Evolutionary conservation across 2,888 invertebrate species (phyloP).

Genomic region (Euspilapteryx auroguttella): DNA sequence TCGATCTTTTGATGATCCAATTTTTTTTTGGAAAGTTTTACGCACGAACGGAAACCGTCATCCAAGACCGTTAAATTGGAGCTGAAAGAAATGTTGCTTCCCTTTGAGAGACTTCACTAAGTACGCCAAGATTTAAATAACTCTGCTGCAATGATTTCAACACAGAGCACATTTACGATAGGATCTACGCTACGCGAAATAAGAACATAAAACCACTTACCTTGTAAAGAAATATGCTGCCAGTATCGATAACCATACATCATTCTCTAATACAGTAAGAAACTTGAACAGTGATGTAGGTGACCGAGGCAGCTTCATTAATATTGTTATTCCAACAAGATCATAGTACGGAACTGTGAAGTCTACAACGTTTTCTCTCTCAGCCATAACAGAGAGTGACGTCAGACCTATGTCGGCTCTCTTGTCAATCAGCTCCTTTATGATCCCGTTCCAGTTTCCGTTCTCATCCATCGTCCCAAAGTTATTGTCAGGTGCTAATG

Average conservation of each 20-base stretch:
- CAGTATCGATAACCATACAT: slow-evolving; percentile 95
- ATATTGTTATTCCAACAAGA: slow-evolving; percentile 93
- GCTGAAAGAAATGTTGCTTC: too few relatives aligned
- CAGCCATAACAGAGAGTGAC: slow-evolving; percentile 96
- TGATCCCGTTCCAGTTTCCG: slow-evolving; percentile 84
- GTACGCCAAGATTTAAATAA: too few relatives aligned
- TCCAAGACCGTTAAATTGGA: too few relatives aligned
- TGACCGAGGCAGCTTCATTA: slow-evolving; percentile 89
- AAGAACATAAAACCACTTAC: slow-evolving; percentile 47
- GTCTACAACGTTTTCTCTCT: slow-evolving; percentile 94
- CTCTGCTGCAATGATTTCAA: too few relatives aligned
- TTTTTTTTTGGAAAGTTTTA: too few relatives aligned
- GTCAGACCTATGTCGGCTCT: slow-evolving; percentile 92
- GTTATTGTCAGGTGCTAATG: slow-evolving; percentile 75
- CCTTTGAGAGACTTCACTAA: too few relatives aligned
- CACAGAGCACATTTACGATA: too few relatives aligned
- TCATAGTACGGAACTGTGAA: slow-evolving; percentile 99
- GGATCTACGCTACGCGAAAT: too few relatives aligned
- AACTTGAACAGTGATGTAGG: slow-evolving; percentile 96
- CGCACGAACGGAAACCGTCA: too few relatives aligned
- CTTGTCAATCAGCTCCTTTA: slow-evolving; percentile 79
- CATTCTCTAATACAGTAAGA: slow-evolving; percentile 91
- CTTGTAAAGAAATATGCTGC: slow-evolving; percentile 94
- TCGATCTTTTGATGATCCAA: too few relatives aligned
- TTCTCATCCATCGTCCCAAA: slow-evolving; percentile 90